A percentile compares a stretch with the other conserved stretches of the same genome.
These are phyloP conservation scores for Gymnobelideus leadbeateri DNA, from an alignment of 2,113 vertebrate genomes.

Conservation along the genomic window DNA sequence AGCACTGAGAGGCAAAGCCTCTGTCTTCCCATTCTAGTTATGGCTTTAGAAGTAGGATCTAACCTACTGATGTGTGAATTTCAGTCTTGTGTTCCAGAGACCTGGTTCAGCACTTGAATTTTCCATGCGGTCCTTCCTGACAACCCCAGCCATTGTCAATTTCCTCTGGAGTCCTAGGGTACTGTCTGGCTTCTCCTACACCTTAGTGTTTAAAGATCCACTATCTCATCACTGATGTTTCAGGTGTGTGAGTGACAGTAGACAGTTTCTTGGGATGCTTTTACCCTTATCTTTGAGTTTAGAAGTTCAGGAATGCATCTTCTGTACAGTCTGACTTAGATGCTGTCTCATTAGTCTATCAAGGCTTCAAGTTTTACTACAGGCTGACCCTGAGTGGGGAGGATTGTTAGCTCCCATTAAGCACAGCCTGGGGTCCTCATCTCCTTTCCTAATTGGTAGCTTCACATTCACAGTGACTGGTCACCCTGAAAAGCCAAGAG, in stretches of 20 bases:
- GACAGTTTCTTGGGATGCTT: background rate
- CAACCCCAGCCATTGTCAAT: background rate
- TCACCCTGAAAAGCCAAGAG: background rate
- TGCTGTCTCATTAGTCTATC: background rate
- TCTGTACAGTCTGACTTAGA: background rate
- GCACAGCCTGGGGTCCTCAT: background rate
- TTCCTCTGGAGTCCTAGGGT: background rate
- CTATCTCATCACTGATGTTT: background rate
- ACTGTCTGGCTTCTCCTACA: background rate
- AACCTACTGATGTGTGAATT: background rate
- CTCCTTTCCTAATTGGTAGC: background rate
- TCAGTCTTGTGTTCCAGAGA: background rate
- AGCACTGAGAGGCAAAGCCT: background rate
- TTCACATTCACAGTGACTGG: background rate
- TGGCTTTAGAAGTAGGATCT: background rate
- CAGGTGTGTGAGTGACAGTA: background rate
- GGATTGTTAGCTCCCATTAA: background rate
- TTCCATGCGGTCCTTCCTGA: background rate
- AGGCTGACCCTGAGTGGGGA: background rate
- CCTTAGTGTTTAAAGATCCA: background rate
- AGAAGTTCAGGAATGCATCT: background rate
- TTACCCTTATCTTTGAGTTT: background rate
- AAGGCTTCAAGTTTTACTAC: background rate
- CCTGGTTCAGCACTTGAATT: background rate
- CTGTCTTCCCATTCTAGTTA: background rate